Evolutionary conservation across 2,113 vertebrate species (phyloP).

Genomic region (Natator depressus): DNA sequence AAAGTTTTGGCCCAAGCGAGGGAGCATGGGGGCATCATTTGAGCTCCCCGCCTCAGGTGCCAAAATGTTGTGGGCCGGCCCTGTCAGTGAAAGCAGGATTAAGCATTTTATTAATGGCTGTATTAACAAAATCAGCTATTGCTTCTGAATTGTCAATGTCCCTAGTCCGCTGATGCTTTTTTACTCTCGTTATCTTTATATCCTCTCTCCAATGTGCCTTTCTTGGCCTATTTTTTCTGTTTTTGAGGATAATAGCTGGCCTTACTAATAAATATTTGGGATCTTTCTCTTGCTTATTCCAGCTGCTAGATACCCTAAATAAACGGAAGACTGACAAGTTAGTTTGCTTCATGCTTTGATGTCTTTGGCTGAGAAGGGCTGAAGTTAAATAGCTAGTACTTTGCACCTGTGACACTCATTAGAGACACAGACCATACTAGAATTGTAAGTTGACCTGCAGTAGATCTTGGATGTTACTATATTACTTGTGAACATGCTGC

Average conservation of each 20-base stretch:
- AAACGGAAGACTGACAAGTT: neutral
- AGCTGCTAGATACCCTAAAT: neutral
- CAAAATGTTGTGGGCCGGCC: no score
- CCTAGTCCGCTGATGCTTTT: neutral
- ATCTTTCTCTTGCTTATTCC: neutral
- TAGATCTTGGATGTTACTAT: neutral
- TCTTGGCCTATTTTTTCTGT: neutral
- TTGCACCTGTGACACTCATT: neutral
- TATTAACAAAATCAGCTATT: no score
- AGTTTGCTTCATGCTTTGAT: neutral
- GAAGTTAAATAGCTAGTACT: neutral
- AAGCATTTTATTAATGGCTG: no score
- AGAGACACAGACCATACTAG: neutral
- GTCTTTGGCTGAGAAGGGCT: neutral
- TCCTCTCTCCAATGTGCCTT: neutral
- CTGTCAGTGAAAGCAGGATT: no score
- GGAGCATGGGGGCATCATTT: no score
- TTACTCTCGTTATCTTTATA: neutral
- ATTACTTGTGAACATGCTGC: no score
- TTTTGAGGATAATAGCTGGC: neutral
- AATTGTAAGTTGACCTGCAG: rapidly evolving
- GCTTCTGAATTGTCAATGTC: neutral
- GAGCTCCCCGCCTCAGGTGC: no score
- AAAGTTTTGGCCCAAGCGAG: no score
- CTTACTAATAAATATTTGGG: neutral